A percentile compares a stretch with the other conserved stretches of the same genome.
Conservation (phyloP, 2,888 invertebrate species). For the Lydus trimaculatus region DNA sequence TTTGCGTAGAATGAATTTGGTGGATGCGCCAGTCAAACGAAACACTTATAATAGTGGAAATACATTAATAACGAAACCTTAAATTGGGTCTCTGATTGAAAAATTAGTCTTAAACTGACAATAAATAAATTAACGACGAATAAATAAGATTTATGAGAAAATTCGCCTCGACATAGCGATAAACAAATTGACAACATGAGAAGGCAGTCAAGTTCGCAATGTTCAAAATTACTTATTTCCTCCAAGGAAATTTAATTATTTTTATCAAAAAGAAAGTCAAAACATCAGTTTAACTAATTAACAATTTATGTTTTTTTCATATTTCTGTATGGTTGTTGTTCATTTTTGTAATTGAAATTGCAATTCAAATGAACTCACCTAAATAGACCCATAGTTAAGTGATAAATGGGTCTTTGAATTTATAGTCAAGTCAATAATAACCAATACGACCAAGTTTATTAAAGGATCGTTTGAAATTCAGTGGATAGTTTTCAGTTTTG, state of each 20-base stretch:
- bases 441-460: neutral
- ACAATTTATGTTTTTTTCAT: neutral
- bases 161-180: neutral
- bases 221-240: neutral
- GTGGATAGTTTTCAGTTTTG: conserved; percentile 3
- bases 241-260: neutral
- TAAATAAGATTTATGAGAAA: neutral
- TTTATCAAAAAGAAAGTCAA: too few species aligned
- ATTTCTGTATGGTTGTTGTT: too few species aligned
- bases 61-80: neutral
- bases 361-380: neutral
- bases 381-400: neutral
- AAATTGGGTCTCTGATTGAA: neutral
- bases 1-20: neutral
- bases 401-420: conserved; percentile 1
- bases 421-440: neutral
- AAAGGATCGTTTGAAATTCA: conserved; percentile 1
- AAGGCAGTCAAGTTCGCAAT: neutral
- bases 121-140: neutral
- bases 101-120: neutral
- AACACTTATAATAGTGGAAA: neutral
- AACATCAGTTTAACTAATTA: neutral
- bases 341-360: neutral
- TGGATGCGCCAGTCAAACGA: neutral
- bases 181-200: neutral